phyloP scores from a whole-genome alignment of 2,797 vertebrate species.

The Gallinago nigripennis region DNA sequence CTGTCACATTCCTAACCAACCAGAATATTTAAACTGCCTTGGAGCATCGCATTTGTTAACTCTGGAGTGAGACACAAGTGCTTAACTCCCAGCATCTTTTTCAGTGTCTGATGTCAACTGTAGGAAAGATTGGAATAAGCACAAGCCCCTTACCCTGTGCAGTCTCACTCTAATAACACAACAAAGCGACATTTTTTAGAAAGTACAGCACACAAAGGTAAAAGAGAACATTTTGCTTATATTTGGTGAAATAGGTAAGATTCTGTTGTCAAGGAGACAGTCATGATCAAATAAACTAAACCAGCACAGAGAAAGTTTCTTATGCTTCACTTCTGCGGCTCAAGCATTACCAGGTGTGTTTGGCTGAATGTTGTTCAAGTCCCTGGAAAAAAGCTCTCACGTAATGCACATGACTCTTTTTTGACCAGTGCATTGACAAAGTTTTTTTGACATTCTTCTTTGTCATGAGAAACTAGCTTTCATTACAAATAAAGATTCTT shows the following conservation, averaged over 20 bases:
- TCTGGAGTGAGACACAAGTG: neutral
- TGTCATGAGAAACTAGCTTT: neutral
- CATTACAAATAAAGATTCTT: neutral
- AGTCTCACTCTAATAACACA: neutral
- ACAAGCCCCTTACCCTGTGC: neutral
- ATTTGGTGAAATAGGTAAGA: neutral
- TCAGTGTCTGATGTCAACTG: neutral
- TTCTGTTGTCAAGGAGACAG: neutral
- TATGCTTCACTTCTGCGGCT: neutral
- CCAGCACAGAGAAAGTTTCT: neutral
- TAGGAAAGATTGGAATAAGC: neutral
- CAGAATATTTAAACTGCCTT: neutral
- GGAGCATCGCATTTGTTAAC: neutral
- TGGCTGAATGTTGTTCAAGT: neutral
- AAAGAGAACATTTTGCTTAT: neutral
- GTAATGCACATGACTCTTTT: neutral
- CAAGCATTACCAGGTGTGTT: neutral
- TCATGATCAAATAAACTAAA: neutral
- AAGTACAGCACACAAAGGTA: neutral
- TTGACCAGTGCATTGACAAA: neutral
- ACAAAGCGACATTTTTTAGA: neutral
- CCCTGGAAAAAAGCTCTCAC: neutral
- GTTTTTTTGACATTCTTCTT: neutral
- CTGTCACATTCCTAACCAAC: neutral
- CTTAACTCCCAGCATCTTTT: neutral